phyloP scores from a whole-genome alignment of 2,797 vertebrate genomes.

The Squalus acanthias region DNA sequence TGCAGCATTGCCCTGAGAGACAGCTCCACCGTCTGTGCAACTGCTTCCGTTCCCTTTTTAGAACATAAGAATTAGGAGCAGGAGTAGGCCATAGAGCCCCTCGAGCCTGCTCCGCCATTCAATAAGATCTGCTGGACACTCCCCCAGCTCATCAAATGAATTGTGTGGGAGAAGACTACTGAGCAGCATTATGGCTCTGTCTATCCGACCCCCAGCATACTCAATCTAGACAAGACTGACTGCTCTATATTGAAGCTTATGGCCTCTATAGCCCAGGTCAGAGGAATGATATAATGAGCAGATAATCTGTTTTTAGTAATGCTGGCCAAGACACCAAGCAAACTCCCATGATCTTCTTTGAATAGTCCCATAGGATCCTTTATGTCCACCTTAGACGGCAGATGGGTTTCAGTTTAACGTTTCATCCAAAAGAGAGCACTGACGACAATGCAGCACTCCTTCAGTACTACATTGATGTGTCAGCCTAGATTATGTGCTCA shows the following conservation, averaged over 20 bases:
- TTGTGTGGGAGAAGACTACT: background rate
- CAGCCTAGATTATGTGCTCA: background rate
- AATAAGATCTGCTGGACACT: background rate
- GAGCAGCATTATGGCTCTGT: background rate
- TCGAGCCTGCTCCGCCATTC: too few species aligned
- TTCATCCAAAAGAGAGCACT: background rate
- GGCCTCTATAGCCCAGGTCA: background rate
- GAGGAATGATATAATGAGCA: background rate
- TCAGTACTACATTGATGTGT: background rate
- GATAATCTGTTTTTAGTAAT: background rate
- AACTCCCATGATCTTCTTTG: background rate
- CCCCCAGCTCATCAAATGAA: background rate
- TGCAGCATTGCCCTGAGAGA: background rate
- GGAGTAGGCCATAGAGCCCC: too few species aligned
- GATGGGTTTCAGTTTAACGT: background rate
- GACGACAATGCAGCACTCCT: background rate
- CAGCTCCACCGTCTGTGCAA: background rate
- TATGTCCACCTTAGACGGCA: background rate
- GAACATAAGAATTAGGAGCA: too few species aligned
- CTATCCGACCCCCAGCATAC: background rate
- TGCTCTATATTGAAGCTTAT: background rate
- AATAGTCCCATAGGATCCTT: background rate
- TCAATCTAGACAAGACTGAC: background rate
- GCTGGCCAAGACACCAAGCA: background rate
- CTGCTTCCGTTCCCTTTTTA: background rate